Evolutionary conservation across 2,113 vertebrate genomes (phyloP).

Genomic region (Girardinichthys multiradiatus): DNA sequence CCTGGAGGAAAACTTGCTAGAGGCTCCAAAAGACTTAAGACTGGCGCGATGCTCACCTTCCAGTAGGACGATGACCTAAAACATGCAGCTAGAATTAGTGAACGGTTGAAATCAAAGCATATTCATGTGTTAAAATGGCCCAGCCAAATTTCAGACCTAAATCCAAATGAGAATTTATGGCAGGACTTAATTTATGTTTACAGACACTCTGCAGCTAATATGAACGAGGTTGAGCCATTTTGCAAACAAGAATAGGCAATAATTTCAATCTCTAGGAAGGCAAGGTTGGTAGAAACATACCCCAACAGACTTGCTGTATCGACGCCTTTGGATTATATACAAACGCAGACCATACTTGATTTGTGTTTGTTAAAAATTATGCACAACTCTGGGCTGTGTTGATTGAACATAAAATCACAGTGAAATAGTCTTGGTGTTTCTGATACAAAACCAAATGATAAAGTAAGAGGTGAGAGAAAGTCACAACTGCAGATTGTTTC

Average conservation of each 20-base stretch:
- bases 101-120: too few relatives aligned
- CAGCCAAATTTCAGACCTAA: too few relatives aligned
- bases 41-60: too few relatives aligned
- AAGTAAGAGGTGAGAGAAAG: not conserved
- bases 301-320: not conserved
- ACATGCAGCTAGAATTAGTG: too few relatives aligned
- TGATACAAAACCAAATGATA: not conserved
- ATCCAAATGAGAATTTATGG: too few relatives aligned
- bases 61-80: too few relatives aligned
- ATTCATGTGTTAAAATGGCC: too few relatives aligned
- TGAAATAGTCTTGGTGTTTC: not conserved
- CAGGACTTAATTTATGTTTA: too few relatives aligned
- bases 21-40: not conserved
- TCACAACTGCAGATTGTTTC: constrained; percentile 5
- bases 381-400: not conserved
- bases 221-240: not conserved
- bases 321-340: not conserved
- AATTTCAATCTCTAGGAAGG: not conserved
- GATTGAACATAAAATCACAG: not conserved
- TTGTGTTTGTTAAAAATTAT: not conserved
- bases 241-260: not conserved
- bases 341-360: not conserved
- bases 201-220: not conserved
- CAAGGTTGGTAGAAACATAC: not conserved
- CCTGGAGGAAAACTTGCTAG: too few relatives aligned